These are phyloP conservation scores for Heliopora coerulea DNA, from an alignment of 92 coral and sea anemone species.

Conservation along the genomic window DNA sequence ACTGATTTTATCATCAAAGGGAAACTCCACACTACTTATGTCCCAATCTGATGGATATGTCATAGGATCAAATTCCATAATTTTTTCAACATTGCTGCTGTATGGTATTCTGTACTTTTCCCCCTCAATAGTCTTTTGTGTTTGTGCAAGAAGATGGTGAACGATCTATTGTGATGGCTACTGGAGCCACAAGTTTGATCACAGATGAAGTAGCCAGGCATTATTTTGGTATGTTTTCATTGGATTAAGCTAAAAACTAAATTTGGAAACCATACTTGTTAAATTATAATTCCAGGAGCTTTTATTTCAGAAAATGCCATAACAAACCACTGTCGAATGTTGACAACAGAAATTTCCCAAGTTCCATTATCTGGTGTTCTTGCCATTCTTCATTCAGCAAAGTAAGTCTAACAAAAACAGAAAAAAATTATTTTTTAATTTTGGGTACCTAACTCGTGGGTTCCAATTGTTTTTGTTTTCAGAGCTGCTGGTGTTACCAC, in stretches of 20 bases:
- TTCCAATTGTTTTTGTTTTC: background rate
- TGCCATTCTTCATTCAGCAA: slow-evolving; percentile 21
- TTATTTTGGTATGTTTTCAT: no score
- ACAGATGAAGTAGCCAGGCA: slow-evolving; percentile 6
- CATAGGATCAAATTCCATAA: no score
- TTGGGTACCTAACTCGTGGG: no score
- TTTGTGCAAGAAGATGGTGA: slow-evolving; percentile 45
- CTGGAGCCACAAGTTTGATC: slow-evolving; percentile 31
- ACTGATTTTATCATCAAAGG: no score
- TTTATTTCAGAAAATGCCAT: slow-evolving; percentile 23
- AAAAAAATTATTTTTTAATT: no score
- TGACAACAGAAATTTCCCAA: slow-evolving; percentile 41
- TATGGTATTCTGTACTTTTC: background rate
- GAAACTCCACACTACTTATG: no score
- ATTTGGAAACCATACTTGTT: background rate
- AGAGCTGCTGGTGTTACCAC: slow-evolving; percentile 34
- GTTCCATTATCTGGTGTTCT: slow-evolving; percentile 38
- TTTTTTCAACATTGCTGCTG: background rate
- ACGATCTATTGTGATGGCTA: slow-evolving; percentile 35
- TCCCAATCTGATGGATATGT: no score
- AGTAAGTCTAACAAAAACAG: slow-evolving; percentile 3
- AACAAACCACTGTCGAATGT: slow-evolving; percentile 31
- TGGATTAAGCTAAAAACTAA: no score
- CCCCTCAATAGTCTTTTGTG: slow-evolving; percentile 20
- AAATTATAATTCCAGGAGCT: background rate